Conservation (phyloP, 2,797 vertebrate species). For the Lepidocolaptes lacrymiger region DNA sequence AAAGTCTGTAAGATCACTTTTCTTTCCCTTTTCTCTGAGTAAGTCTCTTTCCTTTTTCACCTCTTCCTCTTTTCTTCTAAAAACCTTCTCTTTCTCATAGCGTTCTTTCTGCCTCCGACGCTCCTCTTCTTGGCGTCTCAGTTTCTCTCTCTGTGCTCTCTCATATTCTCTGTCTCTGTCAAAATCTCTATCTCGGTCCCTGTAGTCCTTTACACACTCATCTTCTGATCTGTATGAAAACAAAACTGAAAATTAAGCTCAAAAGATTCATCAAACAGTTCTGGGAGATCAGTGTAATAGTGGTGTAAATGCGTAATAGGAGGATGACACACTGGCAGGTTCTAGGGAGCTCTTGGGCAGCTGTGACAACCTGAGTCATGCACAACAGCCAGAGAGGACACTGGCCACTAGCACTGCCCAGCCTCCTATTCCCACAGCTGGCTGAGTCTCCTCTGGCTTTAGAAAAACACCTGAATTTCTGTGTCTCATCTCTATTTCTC, state of each 20-base stretch:
- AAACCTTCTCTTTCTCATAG: conserved; percentile 89
- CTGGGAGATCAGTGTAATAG: conserved; percentile 25
- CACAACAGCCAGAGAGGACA: background rate
- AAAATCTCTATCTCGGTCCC: conserved; percentile 87
- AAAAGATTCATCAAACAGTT: conserved; percentile 40
- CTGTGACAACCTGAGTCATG: conserved; percentile 18
- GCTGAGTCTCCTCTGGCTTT: background rate
- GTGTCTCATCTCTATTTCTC: background rate
- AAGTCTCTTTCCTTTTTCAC: conserved; percentile 87
- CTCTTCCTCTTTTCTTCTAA: conserved; percentile 90
- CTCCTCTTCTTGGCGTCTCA: conserved; percentile 91
- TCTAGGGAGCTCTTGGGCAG: conserved; percentile 36
- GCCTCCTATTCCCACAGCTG: background rate
- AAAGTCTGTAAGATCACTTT: conserved; percentile 81
- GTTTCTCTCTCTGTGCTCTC: conserved; percentile 86
- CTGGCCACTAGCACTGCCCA: background rate
- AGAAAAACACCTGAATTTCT: background rate
- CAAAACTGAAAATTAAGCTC: conserved; percentile 68
- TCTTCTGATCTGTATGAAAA: conserved; percentile 85
- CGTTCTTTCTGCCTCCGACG: conserved; percentile 89
- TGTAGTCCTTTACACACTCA: conserved; percentile 88
- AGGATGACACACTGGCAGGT: conserved; percentile 22
- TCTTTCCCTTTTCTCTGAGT: conserved; percentile 86
- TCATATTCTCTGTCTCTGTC: conserved; percentile 87
- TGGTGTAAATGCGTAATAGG: conserved; percentile 24